Conservation (phyloP, 2,113 vertebrate species). For the Alaudala cheleensis region DNA sequence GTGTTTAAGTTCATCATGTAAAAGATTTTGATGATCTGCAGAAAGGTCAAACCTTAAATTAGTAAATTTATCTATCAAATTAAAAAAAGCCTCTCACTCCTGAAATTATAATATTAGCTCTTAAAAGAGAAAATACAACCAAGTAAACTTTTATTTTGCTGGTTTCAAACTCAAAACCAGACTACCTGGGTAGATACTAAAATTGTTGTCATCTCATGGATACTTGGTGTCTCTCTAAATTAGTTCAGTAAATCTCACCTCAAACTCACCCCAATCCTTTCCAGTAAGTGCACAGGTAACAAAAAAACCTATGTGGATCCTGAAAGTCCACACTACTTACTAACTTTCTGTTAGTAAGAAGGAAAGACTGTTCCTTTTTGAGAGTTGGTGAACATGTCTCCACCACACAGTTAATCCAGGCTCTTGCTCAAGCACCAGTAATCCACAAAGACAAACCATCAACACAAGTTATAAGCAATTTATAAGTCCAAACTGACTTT, state of each 20-base stretch:
- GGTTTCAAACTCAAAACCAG: not conserved
- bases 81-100: not conserved
- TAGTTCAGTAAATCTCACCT: not conserved
- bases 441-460: not conserved
- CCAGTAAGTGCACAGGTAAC: not conserved
- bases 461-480: not conserved
- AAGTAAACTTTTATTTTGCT: not conserved
- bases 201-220: not conserved
- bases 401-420: not conserved
- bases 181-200: not conserved
- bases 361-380: not conserved
- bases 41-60: not conserved
- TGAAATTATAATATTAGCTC: not conserved
- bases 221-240: not conserved
- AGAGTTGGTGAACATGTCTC: not conserved
- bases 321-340: not conserved
- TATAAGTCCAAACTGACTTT: not conserved
- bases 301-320: rapidly evolving
- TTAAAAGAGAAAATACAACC: not conserved
- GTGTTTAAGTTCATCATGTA: not conserved
- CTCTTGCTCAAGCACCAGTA: not conserved
- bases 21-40: not conserved
- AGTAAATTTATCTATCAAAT: not conserved
- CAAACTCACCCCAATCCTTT: not conserved
- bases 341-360: not conserved